Base-by-base conservation (phyloP, 2,113 vertebrate genomes). In the Prochilodus magdalenae region DNA sequence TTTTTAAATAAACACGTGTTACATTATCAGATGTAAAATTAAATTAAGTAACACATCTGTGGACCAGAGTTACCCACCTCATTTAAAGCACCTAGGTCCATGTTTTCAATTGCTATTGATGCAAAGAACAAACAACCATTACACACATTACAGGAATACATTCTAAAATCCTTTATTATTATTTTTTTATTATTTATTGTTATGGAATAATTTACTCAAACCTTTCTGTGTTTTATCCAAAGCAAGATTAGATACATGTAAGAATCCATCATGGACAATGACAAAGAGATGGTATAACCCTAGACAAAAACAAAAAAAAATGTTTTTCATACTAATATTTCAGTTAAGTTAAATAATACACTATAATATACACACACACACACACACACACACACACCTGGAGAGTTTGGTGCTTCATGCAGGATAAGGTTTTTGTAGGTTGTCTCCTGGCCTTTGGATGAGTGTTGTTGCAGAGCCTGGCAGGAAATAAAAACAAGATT, bases 251-350 rank as follows among this genome's bases (percentile, higher is more conserved):
- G 93, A 92, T 85, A 98, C 90, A 82, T 93, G 96, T 89, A 96
- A 96, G 85, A 98, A 96, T 5, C 97, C 97, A 82, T 86, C 92
- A 57, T 88, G 93, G 3, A 95, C 93, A 70, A 97, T 92, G 73
- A 99, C 87, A 62, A 97, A 95, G 84, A 96, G 89, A 67, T 97
- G 95, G 87, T 94, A 96, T 70, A 91, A 88, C 69, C 96, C 98
- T 99, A 89, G 11, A 44, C 10, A 74, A 74, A 60, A 36, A 24
- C 26, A 20, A 76, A 24, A 80, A 53, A 44, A 62, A 1, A 4
- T 13, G 30, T n/a, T 20, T 24, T 30, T 16, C n/a, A 63, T 8
- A 63, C 15, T 18, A 62, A 73, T 53, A 29, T 11, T 20, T 0
- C 16, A 27, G 12, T 62, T 36, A 36, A 2, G 8, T 55, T 8